phyloP scores from a whole-genome alignment of 2,888 invertebrate species.

The Sphinx pinastri region DNA sequence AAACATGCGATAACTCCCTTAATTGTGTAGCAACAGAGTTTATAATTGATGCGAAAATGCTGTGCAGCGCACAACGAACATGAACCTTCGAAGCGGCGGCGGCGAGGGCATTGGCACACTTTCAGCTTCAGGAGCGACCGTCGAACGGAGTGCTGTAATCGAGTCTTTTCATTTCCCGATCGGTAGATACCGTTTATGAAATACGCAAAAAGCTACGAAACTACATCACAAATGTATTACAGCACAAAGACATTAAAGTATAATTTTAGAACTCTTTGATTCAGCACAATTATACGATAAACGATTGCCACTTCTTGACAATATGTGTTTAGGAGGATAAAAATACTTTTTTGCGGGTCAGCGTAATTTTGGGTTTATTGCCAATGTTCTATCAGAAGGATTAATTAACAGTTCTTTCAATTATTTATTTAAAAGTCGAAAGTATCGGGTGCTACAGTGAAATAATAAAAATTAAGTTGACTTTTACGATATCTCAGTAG shows the following conservation, averaged over 20 bases:
- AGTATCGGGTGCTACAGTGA: too few species aligned
- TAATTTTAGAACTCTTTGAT: too few species aligned
- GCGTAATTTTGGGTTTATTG: too few species aligned
- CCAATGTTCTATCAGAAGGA: too few species aligned
- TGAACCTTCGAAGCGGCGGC: constrained; percentile 45
- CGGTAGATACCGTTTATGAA: constrained; percentile 40
- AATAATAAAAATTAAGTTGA: too few species aligned
- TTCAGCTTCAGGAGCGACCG: constrained; percentile 54
- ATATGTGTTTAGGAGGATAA: too few species aligned
- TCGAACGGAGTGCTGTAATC: constrained; percentile 45
- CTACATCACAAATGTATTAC: constrained; percentile 3
- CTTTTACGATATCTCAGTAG: too few species aligned
- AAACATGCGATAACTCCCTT: neutral
- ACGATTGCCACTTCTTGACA: too few species aligned
- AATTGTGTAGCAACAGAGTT: neutral
- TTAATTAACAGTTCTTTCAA: too few species aligned
- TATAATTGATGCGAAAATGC: constrained; percentile 1
- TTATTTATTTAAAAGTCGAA: too few species aligned
- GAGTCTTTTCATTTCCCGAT: constrained; percentile 43
- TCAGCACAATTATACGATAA: too few species aligned
- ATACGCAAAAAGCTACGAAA: constrained; percentile 32
- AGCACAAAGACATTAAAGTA: neutral
- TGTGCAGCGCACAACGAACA: constrained; percentile 6
- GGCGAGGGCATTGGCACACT: constrained; percentile 61
- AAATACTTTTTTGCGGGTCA: too few species aligned